Conservation (phyloP, 2,113 vertebrate species). For the Puma concolor region DNA sequence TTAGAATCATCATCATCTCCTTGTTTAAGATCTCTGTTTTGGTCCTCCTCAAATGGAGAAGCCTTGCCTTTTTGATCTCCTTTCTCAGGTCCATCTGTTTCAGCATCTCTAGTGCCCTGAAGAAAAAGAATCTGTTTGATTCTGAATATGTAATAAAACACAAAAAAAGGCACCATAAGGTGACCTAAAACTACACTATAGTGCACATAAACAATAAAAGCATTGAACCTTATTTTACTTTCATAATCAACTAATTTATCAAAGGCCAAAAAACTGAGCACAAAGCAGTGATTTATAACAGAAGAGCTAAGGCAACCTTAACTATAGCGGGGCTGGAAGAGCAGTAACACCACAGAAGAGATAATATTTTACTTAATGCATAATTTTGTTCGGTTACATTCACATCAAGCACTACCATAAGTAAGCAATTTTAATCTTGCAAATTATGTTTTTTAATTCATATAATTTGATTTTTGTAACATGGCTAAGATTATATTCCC, state of each 20-base stretch:
- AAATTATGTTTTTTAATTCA: slow-evolving; percentile 26
- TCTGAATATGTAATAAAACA: slow-evolving; percentile 86
- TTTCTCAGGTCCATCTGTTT: slow-evolving; percentile 96
- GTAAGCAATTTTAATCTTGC: slow-evolving; percentile 34
- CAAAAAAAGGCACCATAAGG: slow-evolving; percentile 81
- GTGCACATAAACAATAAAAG: slow-evolving; percentile 81
- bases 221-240: slow-evolving; percentile 78
- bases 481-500: slow-evolving; percentile 49
- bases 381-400: slow-evolving; percentile 10
- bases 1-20: slow-evolving; percentile 94
- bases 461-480: not conserved
- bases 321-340: slow-evolving; percentile 83
- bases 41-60: slow-evolving; percentile 97
- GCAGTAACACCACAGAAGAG: slow-evolving; percentile 75
- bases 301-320: slow-evolving; percentile 86
- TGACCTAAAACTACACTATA: slow-evolving; percentile 84
- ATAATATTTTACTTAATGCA: slow-evolving; percentile 41
- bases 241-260: slow-evolving; percentile 79
- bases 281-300: slow-evolving; percentile 84
- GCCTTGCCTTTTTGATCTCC: slow-evolving; percentile 94
- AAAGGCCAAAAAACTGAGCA: slow-evolving; percentile 78
- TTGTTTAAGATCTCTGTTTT: slow-evolving; percentile 95
- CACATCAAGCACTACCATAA: slow-evolving; percentile 13
- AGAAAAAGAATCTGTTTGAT: slow-evolving; percentile 88
- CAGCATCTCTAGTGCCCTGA: slow-evolving; percentile 95